Evolutionary conservation across 2,113 vertebrate genomes (phyloP).

Genomic region (Triplophysa tibetana): DNA sequence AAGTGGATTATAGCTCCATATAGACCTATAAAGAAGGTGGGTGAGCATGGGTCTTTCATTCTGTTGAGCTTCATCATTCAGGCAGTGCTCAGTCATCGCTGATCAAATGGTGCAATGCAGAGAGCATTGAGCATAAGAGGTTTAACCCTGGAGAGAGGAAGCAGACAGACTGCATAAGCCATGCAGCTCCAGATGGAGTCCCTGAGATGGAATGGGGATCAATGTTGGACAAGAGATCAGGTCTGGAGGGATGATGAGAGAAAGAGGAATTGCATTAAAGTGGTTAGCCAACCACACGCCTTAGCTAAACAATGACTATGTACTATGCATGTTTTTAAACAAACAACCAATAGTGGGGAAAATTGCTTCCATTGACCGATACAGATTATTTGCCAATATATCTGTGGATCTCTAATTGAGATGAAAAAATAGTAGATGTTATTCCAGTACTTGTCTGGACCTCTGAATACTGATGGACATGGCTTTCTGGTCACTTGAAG

Average conservation of each 20-base stretch:
- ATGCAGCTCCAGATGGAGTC: constrained; percentile 48
- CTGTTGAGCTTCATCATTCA: constrained; percentile 1
- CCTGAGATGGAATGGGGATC: constrained; percentile 15
- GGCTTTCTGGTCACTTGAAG: constrained; percentile 16
- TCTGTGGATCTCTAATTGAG: background rate
- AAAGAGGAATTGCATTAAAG: background rate
- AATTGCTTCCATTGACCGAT: too few relatives aligned
- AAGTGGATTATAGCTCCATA: constrained; percentile 36
- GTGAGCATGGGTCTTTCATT: constrained; percentile 11
- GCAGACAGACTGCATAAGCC: constrained; percentile 57
- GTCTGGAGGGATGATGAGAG: background rate
- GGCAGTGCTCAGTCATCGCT: background rate
- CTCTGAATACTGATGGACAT: background rate
- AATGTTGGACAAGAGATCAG: constrained; percentile 1
- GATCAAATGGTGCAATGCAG: constrained; percentile 18
- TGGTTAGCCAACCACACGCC: background rate
- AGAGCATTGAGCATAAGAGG: constrained; percentile 40
- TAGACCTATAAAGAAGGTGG: constrained; percentile 9
- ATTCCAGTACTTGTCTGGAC: background rate
- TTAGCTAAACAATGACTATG: background rate
- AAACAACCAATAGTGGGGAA: too few relatives aligned
- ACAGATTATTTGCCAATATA: too few relatives aligned
- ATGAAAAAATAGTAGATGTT: background rate
- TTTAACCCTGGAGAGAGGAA: constrained; percentile 38
- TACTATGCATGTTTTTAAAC: too few relatives aligned